Evolutionary conservation across 1,140 invertebrate species (phyloP), one percentile per base, ranked within the genome.

Genomic region (Agrilus planipennis): DNA sequence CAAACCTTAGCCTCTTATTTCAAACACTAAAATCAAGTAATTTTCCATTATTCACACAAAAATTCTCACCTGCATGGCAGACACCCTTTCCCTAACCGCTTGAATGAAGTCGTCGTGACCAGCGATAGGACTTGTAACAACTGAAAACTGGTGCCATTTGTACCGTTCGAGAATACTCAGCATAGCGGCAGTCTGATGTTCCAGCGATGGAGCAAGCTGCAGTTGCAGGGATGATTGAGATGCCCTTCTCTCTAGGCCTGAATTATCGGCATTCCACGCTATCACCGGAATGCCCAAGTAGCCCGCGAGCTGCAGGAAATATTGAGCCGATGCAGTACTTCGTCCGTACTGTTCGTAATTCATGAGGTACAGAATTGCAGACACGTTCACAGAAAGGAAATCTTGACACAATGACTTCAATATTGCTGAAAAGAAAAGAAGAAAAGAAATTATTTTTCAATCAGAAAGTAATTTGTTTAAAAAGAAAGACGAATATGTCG

Each of bases 71-170:
- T 83, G 79, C 67, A 85, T 80, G 41, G 82, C 79, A 25, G 79
- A 78, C 25, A 89, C 84, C 44, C 85, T 69, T 57, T 92, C 88
- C 25, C 89, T 65, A 15, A 95, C 81, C 12, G 89, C 87, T 60
- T 91, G 86, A 42, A 94, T 84, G 58, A 97, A 95, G 61, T 95
- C 89, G 51, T 89, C 85, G 62, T 94, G 87, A 0, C 91, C 91
- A 12, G 89, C 89, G 31, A 93, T 90, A 55, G 87, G 80, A 30
- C 84, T 88, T n/a, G 85, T 88, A 18, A 95, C 85, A 36, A 95
- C 82, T 44, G 87, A 87, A 63, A 95, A 94, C 52, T 90, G 84
- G 59, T 92, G 88, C 92, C 92, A 96, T 58, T 93, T 91, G 68
- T 97, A 97, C 34, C 89, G 71, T 61, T 87, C 81, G 51, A 95